Base-by-base conservation (phyloP, 2,888 invertebrate genomes). In the Cryptophagus acutangulus region DNA sequence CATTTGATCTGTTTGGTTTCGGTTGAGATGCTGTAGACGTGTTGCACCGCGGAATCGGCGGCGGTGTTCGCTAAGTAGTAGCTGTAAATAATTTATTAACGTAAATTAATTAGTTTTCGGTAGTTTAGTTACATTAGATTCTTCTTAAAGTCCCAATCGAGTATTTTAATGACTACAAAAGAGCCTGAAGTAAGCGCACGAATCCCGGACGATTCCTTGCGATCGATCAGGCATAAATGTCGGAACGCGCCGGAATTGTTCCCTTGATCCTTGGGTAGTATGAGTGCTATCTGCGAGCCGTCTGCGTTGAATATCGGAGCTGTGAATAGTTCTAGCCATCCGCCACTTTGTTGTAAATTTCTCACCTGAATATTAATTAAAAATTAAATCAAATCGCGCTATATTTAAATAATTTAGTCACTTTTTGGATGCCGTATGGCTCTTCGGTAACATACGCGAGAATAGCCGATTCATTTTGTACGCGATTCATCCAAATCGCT, bases 401-500 rank as follows among this genome's bases (percentile, higher is more conserved):
- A 17, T 15, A 10, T 24, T 10, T 28, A 18, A 16, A 28, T 28
- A 24, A 8, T 15, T 39, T n/a, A 20, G 3, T 4, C 48, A 54
- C 51, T 33, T 48, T 46, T 33, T 47, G 40, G 13, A 41, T 40
- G 9, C 40, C 29, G 28, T 43, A 38, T 13, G 49, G 43, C 12
- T 38, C 40, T 8, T 24, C 26, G 15, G 35, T 28, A 20, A 24
- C 30, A 33, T 70, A 71, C 9, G 62, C 47, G 2, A 63, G 52
- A 28, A 71, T 58, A 9, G 53, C 51, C 0, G 83, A 79, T 38
- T 75, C 70, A 59, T 91, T 93, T 68, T 96, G 95, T 16, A 85
- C 81, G 38, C 95, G 75, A 69, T 93, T 89, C 70, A 91, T 83
- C 91, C 93, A 95, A 44, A 88, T 80, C 9, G 92, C 77, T 5